Conservation (phyloP, 2,113 vertebrate genomes). For the Phoxinus phoxinus region DNA sequence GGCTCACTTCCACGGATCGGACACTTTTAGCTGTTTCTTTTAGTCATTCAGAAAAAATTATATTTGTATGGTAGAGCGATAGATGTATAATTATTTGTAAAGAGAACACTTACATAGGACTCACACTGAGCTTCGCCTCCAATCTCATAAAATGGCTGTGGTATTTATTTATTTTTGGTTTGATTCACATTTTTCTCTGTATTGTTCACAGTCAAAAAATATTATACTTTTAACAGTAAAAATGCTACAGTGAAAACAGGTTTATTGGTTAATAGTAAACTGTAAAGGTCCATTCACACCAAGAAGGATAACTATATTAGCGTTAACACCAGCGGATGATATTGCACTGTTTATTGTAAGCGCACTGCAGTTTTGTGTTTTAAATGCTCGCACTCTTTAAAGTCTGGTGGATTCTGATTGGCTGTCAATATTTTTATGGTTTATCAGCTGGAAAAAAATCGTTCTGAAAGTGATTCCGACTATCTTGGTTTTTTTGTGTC, state of each 20-base stretch:
- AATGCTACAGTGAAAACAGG: neutral
- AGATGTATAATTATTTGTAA: slow-evolving; percentile 5
- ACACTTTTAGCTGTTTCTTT: neutral
- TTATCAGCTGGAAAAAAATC: no score
- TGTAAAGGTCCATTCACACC: no score
- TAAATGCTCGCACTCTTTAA: no score
- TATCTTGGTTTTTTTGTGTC: no score
- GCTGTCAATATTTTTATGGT: no score
- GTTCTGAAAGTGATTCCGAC: no score
- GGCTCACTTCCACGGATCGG: neutral
- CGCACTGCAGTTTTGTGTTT: no score
- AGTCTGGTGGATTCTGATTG: no score
- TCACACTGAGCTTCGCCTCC: neutral
- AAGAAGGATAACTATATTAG: no score
- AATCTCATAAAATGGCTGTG: neutral
- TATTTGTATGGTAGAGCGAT: neutral
- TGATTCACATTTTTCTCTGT: neutral
- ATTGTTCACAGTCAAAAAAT: neutral
- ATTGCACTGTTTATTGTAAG: no score
- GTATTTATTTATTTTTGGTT: neutral
- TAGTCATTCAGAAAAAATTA: neutral
- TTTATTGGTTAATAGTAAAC: neutral
- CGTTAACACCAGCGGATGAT: no score
- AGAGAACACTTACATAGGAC: neutral
- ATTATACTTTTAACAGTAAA: neutral